A percentile compares a stretch with the other conserved stretches of the same genome.
Evolutionary conservation across 2,888 invertebrate genomes (phyloP).

Genomic region (Dione vanillae): DNA sequence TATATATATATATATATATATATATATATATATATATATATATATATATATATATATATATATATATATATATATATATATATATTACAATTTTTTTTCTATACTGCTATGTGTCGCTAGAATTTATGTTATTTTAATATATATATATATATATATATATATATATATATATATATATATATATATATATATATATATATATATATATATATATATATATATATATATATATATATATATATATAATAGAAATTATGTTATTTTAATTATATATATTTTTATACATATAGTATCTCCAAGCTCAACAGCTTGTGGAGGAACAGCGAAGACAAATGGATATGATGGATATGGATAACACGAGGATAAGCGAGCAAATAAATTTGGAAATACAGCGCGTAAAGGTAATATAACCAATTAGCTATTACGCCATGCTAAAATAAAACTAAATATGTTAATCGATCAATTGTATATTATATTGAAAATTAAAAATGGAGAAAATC

Average conservation of each 20-base stretch:
- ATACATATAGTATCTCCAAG: conserved; percentile 85
- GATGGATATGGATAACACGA: conserved; percentile 89
- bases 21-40: conserved; percentile 51
- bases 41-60: too few species aligned
- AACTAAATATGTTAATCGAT: neutral
- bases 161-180: too few species aligned
- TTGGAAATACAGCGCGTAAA: conserved; percentile 88
- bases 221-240: too few species aligned
- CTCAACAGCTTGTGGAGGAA: conserved; percentile 89
- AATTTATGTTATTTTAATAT: neutral
- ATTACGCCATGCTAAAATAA: neutral
- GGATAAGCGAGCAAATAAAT: conserved; percentile 89
- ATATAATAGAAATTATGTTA: neutral
- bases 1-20: too few species aligned
- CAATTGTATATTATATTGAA: too few species aligned
- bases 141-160: conserved; percentile 26
- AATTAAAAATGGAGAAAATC: too few species aligned
- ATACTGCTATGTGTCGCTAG: too few species aligned
- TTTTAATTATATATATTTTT: neutral
- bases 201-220: too few species aligned
- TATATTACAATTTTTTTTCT: too few species aligned
- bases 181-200: too few species aligned
- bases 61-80: too few species aligned
- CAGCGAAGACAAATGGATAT: conserved; percentile 87
- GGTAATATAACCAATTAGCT: conserved; percentile 54